These are phyloP conservation scores for Amphiprion ocellaris DNA, from an alignment of 2,113 vertebrate genomes.

Conservation along the genomic window DNA sequence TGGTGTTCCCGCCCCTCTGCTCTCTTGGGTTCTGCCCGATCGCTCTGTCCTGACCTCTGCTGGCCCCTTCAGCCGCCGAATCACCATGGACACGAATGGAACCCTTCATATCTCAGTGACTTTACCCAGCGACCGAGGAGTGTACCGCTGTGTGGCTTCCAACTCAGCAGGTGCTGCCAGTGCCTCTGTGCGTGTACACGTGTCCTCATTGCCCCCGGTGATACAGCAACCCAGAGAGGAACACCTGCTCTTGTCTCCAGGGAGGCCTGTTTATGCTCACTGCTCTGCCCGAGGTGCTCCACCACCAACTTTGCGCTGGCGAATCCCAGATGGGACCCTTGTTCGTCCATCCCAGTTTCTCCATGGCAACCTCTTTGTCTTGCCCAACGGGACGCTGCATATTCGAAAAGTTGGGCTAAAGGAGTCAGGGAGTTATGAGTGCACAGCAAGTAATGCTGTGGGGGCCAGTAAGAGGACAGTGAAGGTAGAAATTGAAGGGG, in stretches of 20 bases:
- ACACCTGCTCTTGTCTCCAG: slow-evolving; percentile 84
- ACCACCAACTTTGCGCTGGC: slow-evolving; percentile 89
- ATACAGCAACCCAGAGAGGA: slow-evolving; percentile 89
- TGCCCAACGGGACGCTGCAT: slow-evolving; percentile 95
- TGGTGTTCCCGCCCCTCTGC: slow-evolving; percentile 88
- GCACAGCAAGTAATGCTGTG: slow-evolving; percentile 89
- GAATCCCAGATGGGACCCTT: slow-evolving; percentile 86
- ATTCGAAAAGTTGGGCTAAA: slow-evolving; percentile 84
- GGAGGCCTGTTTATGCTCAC: slow-evolving; percentile 87
- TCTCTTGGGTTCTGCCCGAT: slow-evolving; percentile 94
- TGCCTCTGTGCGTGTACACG: slow-evolving; percentile 89
- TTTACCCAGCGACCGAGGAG: slow-evolving; percentile 87
- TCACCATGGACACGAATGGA: slow-evolving; percentile 88
- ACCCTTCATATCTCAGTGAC: slow-evolving; percentile 86
- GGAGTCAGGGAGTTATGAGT: slow-evolving; percentile 91
- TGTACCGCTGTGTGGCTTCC: slow-evolving; percentile 93
- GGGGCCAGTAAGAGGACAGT: slow-evolving; percentile 87
- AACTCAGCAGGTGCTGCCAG: slow-evolving; percentile 92
- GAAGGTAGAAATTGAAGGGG: slow-evolving; percentile 79
- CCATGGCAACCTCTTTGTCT: slow-evolving; percentile 91
- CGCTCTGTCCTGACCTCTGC: slow-evolving; percentile 80
- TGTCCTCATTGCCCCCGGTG: slow-evolving; percentile 90
- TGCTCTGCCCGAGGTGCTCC: slow-evolving; percentile 91
- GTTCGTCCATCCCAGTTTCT: slow-evolving; percentile 93
- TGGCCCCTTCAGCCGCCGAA: slow-evolving; percentile 67